Percentiles rank a stretch among this genome's conserved stretches.
phyloP scores from a whole-genome alignment of 2,113 vertebrate genomes.

The Cavia porcellus region DNA sequence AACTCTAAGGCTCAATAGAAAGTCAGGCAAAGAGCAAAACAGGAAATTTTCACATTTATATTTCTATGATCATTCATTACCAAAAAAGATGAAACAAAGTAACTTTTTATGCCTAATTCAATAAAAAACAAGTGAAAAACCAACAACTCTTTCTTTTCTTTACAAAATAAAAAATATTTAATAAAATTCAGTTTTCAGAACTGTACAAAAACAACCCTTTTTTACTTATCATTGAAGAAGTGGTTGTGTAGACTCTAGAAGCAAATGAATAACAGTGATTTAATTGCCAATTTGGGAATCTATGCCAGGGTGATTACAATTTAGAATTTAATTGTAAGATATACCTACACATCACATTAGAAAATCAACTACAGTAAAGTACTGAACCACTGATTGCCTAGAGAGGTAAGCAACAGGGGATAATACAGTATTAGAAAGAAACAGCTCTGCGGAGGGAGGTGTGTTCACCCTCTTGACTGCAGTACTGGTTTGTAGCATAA shows the following conservation, averaged over 20 bases:
- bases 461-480: neutral
- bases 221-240: neutral
- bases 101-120: neutral
- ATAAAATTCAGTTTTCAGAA: neutral
- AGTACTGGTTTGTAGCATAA: neutral
- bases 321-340: slow-evolving; percentile 22
- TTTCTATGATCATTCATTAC: neutral
- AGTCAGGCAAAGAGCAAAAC: neutral
- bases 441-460: neutral
- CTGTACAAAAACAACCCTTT: neutral
- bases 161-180: neutral
- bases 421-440: neutral
- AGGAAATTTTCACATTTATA: neutral
- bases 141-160: neutral
- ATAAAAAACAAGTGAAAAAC: neutral
- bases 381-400: neutral
- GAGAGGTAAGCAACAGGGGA: rapidly evolving
- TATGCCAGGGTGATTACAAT: neutral
- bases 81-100: neutral
- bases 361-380: neutral
- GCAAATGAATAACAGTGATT: neutral
- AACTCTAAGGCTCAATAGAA: neutral
- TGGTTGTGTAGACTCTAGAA: neutral
- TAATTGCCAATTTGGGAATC: neutral
- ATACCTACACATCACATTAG: neutral